Percentiles rank a stretch among this genome's conserved stretches.
phyloP scores from a whole-genome alignment of 2,888 invertebrate species.

The Chymomyza amoena region DNA sequence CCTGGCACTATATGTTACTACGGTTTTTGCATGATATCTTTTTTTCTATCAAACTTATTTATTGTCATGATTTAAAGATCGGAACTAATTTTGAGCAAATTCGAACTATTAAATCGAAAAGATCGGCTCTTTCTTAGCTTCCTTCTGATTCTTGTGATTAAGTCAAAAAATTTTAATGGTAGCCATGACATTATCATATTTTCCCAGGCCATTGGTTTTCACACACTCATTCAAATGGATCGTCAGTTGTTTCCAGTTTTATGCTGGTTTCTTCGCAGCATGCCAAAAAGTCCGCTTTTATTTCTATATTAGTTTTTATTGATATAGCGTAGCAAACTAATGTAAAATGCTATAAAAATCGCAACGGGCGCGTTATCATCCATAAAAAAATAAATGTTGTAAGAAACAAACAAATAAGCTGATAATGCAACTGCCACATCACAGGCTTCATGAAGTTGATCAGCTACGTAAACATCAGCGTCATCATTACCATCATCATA shows the following conservation, averaged over 20 bases:
- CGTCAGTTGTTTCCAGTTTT: neutral
- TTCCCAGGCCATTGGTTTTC: constrained; percentile 35
- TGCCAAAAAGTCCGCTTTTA: neutral
- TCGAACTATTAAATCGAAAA: too few species aligned
- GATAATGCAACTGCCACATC: constrained; percentile 28
- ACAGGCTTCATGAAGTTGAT: constrained; percentile 32
- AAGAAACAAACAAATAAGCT: constrained; percentile 62
- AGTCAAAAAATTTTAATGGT: too few species aligned
- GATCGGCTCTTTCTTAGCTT: too few species aligned
- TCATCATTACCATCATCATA: constrained; percentile 38
- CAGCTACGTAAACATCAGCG: constrained; percentile 38
- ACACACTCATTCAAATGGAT: constrained; percentile 28
- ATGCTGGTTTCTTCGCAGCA: neutral
- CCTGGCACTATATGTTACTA: too few species aligned
- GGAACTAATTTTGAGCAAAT: too few species aligned
- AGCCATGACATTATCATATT: neutral
- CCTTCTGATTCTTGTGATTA: too few species aligned
- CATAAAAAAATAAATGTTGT: constrained; percentile 26
- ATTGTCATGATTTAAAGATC: too few species aligned
- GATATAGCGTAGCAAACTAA: constrained; percentile 35
- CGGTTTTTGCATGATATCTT: too few species aligned
- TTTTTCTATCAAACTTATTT: too few species aligned
- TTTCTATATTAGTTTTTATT: constrained; percentile 19
- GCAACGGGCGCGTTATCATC: constrained; percentile 35
- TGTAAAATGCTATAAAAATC: constrained; percentile 30